A percentile compares a stretch with the other conserved stretches of the same genome.
phyloP scores from a whole-genome alignment of 2,113 vertebrate genomes.

The Tychaedon coryphoeus region DNA sequence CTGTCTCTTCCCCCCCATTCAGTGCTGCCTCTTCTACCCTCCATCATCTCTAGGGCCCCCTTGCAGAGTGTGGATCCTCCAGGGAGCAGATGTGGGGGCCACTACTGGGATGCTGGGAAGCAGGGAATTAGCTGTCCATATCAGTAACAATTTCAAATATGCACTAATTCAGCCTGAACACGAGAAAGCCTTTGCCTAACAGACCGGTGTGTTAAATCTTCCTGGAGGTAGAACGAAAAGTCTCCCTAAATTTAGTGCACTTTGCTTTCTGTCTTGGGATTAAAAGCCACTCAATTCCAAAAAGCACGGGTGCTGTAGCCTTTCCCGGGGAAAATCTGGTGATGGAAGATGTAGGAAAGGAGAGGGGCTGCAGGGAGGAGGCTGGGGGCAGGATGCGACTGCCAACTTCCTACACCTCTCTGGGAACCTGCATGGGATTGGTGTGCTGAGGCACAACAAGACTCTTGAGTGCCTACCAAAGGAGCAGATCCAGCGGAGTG shows the following conservation, averaged over 20 bases:
- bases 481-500: neutral
- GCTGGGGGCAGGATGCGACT: rapidly evolving
- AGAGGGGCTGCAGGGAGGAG: neutral
- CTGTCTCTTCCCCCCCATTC: neutral
- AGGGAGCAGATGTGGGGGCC: neutral
- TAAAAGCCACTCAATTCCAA: neutral
- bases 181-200: neutral
- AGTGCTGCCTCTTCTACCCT: neutral
- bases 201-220: neutral
- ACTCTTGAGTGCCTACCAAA: neutral
- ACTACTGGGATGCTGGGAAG: neutral
- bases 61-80: neutral
- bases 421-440: neutral
- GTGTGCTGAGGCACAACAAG: neutral
- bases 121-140: neutral
- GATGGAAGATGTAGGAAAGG: neutral
- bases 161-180: neutral
- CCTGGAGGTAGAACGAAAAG: neutral
- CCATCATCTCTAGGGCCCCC: neutral
- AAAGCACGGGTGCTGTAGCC: rapidly evolving
- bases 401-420: neutral
- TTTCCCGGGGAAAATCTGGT: neutral
- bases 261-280: neutral
- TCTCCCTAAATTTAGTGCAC: neutral
- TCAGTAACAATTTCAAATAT: neutral